Percentiles rank a stretch among this genome's conserved stretches.
Evolutionary conservation across 2,888 invertebrate species (phyloP).

Genomic region (Cataglyphis livida): DNA sequence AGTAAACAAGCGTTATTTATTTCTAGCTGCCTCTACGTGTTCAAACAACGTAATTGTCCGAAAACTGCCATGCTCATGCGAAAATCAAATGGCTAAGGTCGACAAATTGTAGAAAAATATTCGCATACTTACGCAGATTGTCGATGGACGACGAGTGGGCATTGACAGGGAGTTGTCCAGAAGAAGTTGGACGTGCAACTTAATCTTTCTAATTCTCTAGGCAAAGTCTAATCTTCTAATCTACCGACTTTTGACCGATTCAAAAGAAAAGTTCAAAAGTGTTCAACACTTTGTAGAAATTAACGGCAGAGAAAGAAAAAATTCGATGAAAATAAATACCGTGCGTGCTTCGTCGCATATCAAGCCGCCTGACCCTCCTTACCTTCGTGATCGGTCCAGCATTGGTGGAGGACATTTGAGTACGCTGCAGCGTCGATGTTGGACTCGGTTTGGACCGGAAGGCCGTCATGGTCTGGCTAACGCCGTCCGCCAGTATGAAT

Average conservation of each 20-base stretch:
- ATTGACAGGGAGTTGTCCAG: slow-evolving; percentile 11
- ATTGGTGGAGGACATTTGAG: slow-evolving; percentile 87
- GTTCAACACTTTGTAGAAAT: slow-evolving; percentile 13
- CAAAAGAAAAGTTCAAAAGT: background rate
- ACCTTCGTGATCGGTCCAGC: slow-evolving; percentile 99
- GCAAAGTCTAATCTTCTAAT: background rate
- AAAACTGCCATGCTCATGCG: slow-evolving; percentile 61
- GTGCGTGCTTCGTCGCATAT: slow-evolving; percentile 12
- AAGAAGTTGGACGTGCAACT: slow-evolving; percentile 14
- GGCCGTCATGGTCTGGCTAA: slow-evolving; percentile 99
- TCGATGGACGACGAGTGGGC: background rate
- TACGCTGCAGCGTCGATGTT: slow-evolving; percentile 89
- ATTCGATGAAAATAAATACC: slow-evolving; percentile 2
- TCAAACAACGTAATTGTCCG: slow-evolving; percentile 41
- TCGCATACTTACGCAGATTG: slow-evolving; percentile 28
- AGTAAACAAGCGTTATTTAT: slow-evolving; percentile 38
- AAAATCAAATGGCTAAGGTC: slow-evolving; percentile 31
- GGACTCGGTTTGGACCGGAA: slow-evolving; percentile 98
- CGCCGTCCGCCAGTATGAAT: slow-evolving; percentile 99
- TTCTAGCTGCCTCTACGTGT: slow-evolving; percentile 39
- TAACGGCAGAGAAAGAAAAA: slow-evolving; percentile 43
- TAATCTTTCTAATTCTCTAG: slow-evolving; percentile 1
- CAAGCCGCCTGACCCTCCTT: slow-evolving; percentile 61
- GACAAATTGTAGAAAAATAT: background rate
- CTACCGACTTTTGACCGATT: background rate